A percentile compares a stretch with the other conserved stretches of the same genome.
Evolutionary conservation across 1,140 invertebrate genomes (phyloP).

Genomic region (Neocloeon triangulifer): DNA sequence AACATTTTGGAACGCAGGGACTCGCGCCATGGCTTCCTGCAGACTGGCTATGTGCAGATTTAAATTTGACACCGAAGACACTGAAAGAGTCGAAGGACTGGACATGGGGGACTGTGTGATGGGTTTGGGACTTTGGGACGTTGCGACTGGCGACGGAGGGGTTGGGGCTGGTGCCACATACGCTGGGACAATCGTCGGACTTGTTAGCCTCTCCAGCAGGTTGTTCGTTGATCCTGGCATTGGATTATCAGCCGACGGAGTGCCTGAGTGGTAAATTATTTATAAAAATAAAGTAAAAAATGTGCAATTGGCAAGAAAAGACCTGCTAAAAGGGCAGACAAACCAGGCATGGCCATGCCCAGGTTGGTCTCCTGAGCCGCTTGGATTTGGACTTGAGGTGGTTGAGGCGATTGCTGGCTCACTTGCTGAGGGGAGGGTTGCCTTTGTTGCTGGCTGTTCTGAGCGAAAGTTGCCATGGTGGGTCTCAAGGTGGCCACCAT

Average conservation of each 20-base stretch:
- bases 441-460: neutral
- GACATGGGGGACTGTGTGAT: slow-evolving; percentile 22
- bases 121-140: slow-evolving; percentile 9
- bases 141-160: slow-evolving; percentile 4
- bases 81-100: slow-evolving; percentile 23
- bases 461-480: slow-evolving; percentile 10
- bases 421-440: neutral
- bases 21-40: slow-evolving; percentile 32
- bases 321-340: slow-evolving; percentile 25
- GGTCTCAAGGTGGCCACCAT: slow-evolving; percentile 19
- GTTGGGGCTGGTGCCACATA: slow-evolving; percentile 4
- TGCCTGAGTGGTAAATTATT: no score
- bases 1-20: slow-evolving; percentile 56
- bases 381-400: slow-evolving; percentile 1
- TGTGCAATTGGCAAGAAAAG: neutral
- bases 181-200: slow-evolving; percentile 12
- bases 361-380: no score
- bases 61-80: slow-evolving; percentile 16
- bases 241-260: slow-evolving; percentile 32
- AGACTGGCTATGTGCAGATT: slow-evolving; percentile 47
- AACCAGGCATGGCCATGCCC: slow-evolving; percentile 24
- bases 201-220: slow-evolving; percentile 28
- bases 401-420: neutral
- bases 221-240: slow-evolving; percentile 25
- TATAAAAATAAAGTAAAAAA: no score